Conservation (phyloP, 2,888 invertebrate species). For the Philhelius pedissequus region DNA sequence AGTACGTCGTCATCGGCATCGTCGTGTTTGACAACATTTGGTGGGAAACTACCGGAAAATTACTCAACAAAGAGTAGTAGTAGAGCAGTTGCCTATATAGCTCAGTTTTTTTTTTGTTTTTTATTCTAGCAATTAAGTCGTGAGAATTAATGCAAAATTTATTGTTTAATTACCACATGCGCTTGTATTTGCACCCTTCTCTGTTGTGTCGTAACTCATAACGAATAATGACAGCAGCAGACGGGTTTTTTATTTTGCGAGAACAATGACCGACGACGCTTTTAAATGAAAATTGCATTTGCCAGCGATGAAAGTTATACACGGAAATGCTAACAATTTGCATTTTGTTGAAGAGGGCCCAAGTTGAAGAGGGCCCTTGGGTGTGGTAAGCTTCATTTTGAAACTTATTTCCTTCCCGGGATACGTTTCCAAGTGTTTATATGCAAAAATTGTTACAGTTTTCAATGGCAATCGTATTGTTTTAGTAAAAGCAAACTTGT, state of each 20-base stretch:
- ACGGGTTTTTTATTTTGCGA: not conserved
- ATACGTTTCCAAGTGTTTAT: conserved; percentile 20
- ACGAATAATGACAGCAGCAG: not conserved
- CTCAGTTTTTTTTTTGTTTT: too few species aligned
- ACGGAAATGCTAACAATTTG: conserved; percentile 49
- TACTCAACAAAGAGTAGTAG: conserved; percentile 8
- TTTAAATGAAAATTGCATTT: conserved; percentile 56
- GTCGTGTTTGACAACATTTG: not conserved
- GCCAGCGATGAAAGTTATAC: conserved; percentile 28
- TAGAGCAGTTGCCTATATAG: too few species aligned
- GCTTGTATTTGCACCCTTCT: conserved; percentile 47
- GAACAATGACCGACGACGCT: conserved; percentile 22
- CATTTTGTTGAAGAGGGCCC: conserved; percentile 42
- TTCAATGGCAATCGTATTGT: conserved; percentile 37
- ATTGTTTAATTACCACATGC: conserved; percentile 67
- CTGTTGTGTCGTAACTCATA: not conserved
- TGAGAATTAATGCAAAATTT: conserved; percentile 64
- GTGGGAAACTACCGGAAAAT: conserved; percentile 56
- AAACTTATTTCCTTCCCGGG: conserved; percentile 57
- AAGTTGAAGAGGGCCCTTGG: conserved; percentile 23
- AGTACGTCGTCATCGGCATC: not conserved
- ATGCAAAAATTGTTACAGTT: not conserved
- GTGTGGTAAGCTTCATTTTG: conserved; percentile 27
- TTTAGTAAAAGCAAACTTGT: conserved; percentile 48
- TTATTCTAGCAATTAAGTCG: conserved; percentile 53